These are phyloP conservation scores for Xyliphius kryptos DNA, from an alignment of 2,113 vertebrate species.

Conservation along the genomic window DNA sequence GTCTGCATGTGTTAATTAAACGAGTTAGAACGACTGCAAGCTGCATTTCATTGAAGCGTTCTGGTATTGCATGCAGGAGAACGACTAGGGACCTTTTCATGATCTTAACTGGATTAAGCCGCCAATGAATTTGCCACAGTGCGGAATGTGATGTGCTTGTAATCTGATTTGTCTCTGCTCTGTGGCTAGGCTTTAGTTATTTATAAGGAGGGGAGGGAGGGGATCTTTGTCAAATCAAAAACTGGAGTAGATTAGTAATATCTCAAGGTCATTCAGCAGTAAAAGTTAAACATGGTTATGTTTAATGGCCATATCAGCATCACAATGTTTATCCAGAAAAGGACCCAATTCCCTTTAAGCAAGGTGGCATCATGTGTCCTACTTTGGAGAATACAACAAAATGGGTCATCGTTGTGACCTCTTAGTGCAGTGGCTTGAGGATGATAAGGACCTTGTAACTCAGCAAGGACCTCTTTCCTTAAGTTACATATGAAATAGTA, in stretches of 20 bases:
- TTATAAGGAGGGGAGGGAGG: not conserved
- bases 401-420: not conserved
- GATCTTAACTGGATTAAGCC: not conserved
- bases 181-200: not conserved
- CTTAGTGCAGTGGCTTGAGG: not conserved
- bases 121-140: not conserved
- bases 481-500: no score
- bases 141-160: not conserved
- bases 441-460: not conserved
- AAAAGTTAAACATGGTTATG: no score
- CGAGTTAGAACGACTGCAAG: not conserved
- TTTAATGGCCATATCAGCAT: not conserved
- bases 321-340: not conserved
- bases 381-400: not conserved
- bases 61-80: not conserved
- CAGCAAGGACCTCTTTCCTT: not conserved
- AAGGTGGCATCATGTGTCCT: not conserved
- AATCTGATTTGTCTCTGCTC: not conserved
- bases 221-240: not conserved
- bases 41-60: not conserved
- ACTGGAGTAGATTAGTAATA: not conserved
- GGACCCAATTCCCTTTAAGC: constrained; percentile 2
- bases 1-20: not conserved
- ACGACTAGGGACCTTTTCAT: constrained; percentile 1
- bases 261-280: not conserved